Evolutionary conservation across 2,888 invertebrate genomes (phyloP).

Genomic region (Electrophaes corylata): DNA sequence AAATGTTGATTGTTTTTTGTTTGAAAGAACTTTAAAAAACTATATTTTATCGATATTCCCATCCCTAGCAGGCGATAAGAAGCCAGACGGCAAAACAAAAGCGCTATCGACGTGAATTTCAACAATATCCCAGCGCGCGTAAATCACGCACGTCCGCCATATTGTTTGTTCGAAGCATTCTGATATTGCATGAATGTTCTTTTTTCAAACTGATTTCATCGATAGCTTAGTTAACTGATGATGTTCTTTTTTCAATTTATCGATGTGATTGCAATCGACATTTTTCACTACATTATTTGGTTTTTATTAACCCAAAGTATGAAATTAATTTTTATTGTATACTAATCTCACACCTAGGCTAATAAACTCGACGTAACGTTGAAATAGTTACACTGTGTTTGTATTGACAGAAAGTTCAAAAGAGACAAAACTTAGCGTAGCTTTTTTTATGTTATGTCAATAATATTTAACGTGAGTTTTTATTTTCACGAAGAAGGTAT

Average conservation of each 20-base stretch:
- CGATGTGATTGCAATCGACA: constrained; percentile 17
- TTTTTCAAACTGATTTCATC: constrained; percentile 61
- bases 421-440: too few relatives aligned
- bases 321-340: too few relatives aligned
- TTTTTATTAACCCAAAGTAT: too few relatives aligned
- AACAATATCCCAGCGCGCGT: constrained; percentile 70
- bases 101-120: constrained; percentile 76
- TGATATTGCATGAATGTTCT: constrained; percentile 53
- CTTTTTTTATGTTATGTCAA: too few relatives aligned
- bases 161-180: constrained; percentile 64
- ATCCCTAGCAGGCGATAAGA: constrained; percentile 63
- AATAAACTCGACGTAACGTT: too few relatives aligned
- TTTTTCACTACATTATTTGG: not conserved
- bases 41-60: constrained; percentile 28
- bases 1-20: too few relatives aligned
- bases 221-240: constrained; percentile 45
- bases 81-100: constrained; percentile 74
- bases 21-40: too few relatives aligned
- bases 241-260: constrained; percentile 48
- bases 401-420: too few relatives aligned
- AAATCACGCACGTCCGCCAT: constrained; percentile 70
- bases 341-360: too few relatives aligned
- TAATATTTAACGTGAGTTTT: too few relatives aligned
- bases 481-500: too few relatives aligned
- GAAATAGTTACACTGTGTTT: too few relatives aligned